Evolutionary conservation across 2,888 invertebrate genomes (phyloP), one percentile per base, ranked within the genome.

Genomic region (Barypeithes pellucidus): DNA sequence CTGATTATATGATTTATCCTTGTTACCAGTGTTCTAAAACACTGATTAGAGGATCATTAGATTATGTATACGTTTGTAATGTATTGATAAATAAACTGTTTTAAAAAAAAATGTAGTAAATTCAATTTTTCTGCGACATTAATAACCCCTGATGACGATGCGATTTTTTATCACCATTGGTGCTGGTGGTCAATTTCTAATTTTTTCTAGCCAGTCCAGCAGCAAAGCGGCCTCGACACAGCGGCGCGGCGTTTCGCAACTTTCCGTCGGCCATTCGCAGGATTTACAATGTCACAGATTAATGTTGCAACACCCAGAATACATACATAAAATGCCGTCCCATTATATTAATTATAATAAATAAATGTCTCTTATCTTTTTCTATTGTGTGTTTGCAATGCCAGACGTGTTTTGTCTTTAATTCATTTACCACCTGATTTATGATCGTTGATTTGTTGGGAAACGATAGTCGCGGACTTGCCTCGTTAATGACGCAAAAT

Each of bases 271-370:
- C 59, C 62, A 36, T 63, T 36, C 66, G 66, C 63, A 72, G 50
- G 62, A 67, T 36, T 18, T 63, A 71, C 76, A 76, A 75, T 75
- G 76, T 76, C 76, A 76, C 73, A 63, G 63, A 67, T 71, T 70
- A 68, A 59, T 18, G 63, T 73, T 76, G 61, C 68, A 63, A 73
- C 73, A 76, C 73, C 41, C 54, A n/a, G 72, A 65, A 43, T 65
- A 63, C 63, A 65, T 52, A 52, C 54, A 61, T 45, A 65, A 63
- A 45, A 59, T 63, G 59, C 47, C 43, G 59, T 50, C 47, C 41
- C 59, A 60, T 22, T 29, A 33, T 39, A 36, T 50, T 36, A n/a
- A 36, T 12, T 47, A 52, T 65, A 67, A 67, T 62, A 67, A 72
- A 59, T 62, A 50, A 59, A 63, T 12, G 41, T 61, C 36, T 72